Percentiles rank a stretch among this genome's conserved stretches.
phyloP scores from a whole-genome alignment of 2,797 vertebrate species.

The Trachops cirrhosus region DNA sequence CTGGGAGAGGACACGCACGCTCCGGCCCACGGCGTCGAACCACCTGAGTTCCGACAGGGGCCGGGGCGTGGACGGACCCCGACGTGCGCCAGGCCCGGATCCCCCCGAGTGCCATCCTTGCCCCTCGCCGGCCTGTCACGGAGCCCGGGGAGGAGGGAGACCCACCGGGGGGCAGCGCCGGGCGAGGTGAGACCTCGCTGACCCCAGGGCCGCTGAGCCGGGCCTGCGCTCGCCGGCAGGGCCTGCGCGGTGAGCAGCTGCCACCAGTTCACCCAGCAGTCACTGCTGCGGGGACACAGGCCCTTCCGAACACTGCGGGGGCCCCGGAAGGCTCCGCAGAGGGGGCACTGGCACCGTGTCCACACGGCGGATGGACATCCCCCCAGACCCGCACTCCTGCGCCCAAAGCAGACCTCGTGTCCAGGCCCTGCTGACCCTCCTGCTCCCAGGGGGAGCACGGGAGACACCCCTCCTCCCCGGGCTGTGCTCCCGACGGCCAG shows the following conservation, averaged over 20 bases:
- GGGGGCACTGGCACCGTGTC: rapidly evolving
- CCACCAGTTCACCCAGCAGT: rapidly evolving
- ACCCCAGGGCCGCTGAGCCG: rapidly evolving
- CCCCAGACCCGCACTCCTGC: not conserved
- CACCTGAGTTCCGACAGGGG: not conserved
- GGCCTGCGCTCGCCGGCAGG: not conserved
- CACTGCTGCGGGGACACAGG: rapidly evolving
- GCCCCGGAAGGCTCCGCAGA: not conserved
- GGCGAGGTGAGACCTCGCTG: rapidly evolving
- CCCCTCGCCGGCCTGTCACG: not conserved
- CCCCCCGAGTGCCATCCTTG: no score
- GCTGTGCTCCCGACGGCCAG: not conserved
- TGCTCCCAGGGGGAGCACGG: not conserved
- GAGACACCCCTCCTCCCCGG: no score
- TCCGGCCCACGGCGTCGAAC: not conserved
- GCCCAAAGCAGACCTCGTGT: rapidly evolving
- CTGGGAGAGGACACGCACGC: not conserved
- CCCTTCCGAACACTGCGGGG: not conserved
- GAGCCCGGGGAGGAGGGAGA: no score
- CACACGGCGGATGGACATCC: rapidly evolving
- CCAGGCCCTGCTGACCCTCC: not conserved
- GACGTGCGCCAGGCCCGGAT: not conserved
- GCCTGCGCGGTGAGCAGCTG: not conserved
- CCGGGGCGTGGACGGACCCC: not conserved
- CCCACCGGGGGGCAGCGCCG: not conserved